Base-by-base conservation (phyloP, 1,140 invertebrate genomes). In the Cydia strobilella region DNA sequence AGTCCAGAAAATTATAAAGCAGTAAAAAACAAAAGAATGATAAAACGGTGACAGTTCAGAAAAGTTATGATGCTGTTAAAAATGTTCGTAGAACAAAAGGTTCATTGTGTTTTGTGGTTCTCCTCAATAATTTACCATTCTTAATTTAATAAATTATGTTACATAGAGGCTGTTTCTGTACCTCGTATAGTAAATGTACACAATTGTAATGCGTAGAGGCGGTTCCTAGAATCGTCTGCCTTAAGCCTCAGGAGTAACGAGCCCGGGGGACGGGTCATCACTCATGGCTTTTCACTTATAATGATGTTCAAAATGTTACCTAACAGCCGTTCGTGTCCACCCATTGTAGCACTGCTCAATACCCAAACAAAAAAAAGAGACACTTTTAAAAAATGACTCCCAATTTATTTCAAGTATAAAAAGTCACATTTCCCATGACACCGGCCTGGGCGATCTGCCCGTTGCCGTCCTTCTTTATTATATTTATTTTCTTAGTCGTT, bases 281-380 rank as follows among this genome's bases (percentile, higher is more conserved):
- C 76, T 92, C 89, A 92, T 80, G 75, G 82, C 82, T 86, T 89
- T 90, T 90, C 89, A 91, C 82, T 92, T 91, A 92, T 92, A 92
- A 92, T 92, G 90, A 92, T 92, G 90, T 92, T 90, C 90, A 89
- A 88, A 90, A 90, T 86, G 87, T 90, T 89, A 88, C 90, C 85
- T 90, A 92, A 92, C 90, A 90, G 85, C 77, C 84, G 76, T 84
- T 86, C 86, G 81, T 92, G 89, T 91, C 88, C 88, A 88, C 88
- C 89, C 89, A 91, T 91, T 92, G 90, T 91, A 90, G 80, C 76
- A 79, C 77, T 83, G 80, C 83, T 88, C 89, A 84, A 86, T 90
- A 86, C 77, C 78, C 83, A 84, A 90, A 89, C 81, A 91, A 85
- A 85, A 85, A 85, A 85, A 83, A 80, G 77, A 81, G 76, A 75